These are phyloP conservation scores for Harpagifer antarcticus DNA, from an alignment of 2,797 vertebrate species.

Conservation along the genomic window DNA sequence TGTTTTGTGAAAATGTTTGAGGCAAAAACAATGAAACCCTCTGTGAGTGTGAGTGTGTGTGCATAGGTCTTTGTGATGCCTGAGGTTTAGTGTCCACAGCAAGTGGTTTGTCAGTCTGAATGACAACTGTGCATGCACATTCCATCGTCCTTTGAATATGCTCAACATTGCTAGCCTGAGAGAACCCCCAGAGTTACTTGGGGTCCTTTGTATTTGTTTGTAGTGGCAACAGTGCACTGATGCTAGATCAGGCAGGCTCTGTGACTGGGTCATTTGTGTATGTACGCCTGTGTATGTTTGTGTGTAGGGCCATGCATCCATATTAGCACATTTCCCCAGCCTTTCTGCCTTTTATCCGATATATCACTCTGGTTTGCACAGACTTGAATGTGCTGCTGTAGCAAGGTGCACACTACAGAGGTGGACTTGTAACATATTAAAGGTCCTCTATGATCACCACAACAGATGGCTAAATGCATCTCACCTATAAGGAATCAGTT, in stretches of 20 bases:
- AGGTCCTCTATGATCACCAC: too few species aligned
- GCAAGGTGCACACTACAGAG: too few species aligned
- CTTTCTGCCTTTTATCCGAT: too few species aligned
- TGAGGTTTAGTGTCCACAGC: constrained; percentile 45
- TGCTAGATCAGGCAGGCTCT: constrained; percentile 6
- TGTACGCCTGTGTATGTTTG: not conserved
- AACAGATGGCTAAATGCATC: too few species aligned
- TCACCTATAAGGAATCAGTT: too few species aligned
- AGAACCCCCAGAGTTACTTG: constrained; percentile 11
- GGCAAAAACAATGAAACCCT: constrained; percentile 45
- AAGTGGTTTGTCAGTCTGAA: constrained; percentile 39
- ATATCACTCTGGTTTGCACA: too few species aligned
- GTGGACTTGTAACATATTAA: too few species aligned
- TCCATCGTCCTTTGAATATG: constrained; percentile 34
- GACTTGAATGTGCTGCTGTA: too few species aligned
- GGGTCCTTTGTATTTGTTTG: constrained; percentile 22
- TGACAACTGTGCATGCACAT: constrained; percentile 46
- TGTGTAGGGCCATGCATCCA: too few species aligned
- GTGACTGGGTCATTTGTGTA: constrained; percentile 18
- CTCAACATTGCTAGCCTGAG: constrained; percentile 12
- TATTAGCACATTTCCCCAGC: too few species aligned
- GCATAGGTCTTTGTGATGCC: constrained; percentile 47
- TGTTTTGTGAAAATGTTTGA: constrained; percentile 12
- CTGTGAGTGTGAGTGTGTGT: constrained; percentile 4
- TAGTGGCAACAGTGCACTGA: constrained; percentile 23